These are phyloP conservation scores for Aphidoletes aphidimyza DNA, from an alignment of 2,888 invertebrate species.

Conservation along the genomic window DNA sequence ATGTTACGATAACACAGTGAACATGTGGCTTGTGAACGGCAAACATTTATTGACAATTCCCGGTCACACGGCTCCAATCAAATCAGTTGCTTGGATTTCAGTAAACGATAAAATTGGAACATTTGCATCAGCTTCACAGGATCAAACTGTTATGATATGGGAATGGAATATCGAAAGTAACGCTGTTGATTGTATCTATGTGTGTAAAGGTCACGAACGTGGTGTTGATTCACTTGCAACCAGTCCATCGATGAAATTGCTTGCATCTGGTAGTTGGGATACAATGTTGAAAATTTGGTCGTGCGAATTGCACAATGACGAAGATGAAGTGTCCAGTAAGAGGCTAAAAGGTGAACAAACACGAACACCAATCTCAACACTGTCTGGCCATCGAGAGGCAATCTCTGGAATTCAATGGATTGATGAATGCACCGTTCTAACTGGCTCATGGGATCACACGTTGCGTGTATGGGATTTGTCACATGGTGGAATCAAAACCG, in stretches of 20 bases:
- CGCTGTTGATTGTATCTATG: slow-evolving; percentile 80
- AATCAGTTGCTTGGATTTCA: slow-evolving; percentile 88
- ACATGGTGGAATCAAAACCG: slow-evolving; percentile 82
- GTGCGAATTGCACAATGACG: slow-evolving; percentile 67
- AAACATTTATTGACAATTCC: slow-evolving; percentile 85
- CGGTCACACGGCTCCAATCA: slow-evolving; percentile 87
- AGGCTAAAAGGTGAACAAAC: slow-evolving; percentile 70
- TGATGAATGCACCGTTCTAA: slow-evolving; percentile 79
- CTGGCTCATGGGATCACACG: slow-evolving; percentile 96
- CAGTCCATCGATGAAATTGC: slow-evolving; percentile 72
- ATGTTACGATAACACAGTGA: slow-evolving; percentile 92
- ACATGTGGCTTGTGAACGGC: slow-evolving; percentile 89
- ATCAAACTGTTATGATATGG: slow-evolving; percentile 92
- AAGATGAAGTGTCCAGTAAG: slow-evolving; percentile 72
- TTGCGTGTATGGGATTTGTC: slow-evolving; percentile 94
- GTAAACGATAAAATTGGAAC: slow-evolving; percentile 73
- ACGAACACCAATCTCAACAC: slow-evolving; percentile 81
- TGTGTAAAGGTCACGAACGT: slow-evolving; percentile 91
- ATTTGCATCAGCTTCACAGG: slow-evolving; percentile 88
- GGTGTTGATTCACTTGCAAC: slow-evolving; percentile 89
- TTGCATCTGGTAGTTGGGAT: slow-evolving; percentile 94
- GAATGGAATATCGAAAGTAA: slow-evolving; percentile 81
- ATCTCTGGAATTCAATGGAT: slow-evolving; percentile 89
- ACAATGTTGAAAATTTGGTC: slow-evolving; percentile 93
- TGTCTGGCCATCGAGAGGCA: slow-evolving; percentile 93